phyloP scores from a whole-genome alignment of 2,797 vertebrate species.

The Spea hammondii region DNA sequence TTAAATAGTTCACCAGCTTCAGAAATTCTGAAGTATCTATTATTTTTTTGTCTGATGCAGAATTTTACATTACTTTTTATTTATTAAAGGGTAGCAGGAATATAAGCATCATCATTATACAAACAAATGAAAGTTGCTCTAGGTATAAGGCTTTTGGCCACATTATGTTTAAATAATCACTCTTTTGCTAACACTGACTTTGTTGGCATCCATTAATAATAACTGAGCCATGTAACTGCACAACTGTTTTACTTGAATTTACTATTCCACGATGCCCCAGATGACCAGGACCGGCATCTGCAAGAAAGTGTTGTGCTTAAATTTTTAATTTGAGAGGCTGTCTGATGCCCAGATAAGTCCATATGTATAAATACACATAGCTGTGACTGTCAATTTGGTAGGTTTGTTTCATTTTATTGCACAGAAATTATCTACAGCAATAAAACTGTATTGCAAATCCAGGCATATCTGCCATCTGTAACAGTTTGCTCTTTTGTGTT shows the following conservation, averaged over 20 bases:
- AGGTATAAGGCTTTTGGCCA: conserved; percentile 5
- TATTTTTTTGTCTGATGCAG: no score
- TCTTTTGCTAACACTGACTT: conserved; percentile 37
- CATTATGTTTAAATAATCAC: conserved; percentile 31
- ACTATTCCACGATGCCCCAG: neutral
- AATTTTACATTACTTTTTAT: no score
- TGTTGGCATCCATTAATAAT: conserved; percentile 44
- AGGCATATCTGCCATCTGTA: no score
- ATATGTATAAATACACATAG: conserved; percentile 22
- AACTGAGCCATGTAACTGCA: conserved; percentile 29
- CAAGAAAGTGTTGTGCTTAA: conserved; percentile 33
- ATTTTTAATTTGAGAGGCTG: conserved; percentile 8
- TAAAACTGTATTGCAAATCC: no score
- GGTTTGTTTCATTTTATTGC: neutral
- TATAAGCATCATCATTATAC: neutral
- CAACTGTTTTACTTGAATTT: conserved; percentile 35
- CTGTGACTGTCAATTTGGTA: neutral
- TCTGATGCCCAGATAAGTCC: conserved; percentile 16
- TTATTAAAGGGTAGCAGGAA: no score
- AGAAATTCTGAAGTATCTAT: no score
- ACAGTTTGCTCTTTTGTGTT: no score
- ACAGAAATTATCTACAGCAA: no score
- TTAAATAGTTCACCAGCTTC: no score
- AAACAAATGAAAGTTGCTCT: conserved; percentile 2
- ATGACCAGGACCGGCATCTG: conserved; percentile 31